Conservation (phyloP, 1,140 invertebrate genomes). For the Drosophila watanabei region DNA sequence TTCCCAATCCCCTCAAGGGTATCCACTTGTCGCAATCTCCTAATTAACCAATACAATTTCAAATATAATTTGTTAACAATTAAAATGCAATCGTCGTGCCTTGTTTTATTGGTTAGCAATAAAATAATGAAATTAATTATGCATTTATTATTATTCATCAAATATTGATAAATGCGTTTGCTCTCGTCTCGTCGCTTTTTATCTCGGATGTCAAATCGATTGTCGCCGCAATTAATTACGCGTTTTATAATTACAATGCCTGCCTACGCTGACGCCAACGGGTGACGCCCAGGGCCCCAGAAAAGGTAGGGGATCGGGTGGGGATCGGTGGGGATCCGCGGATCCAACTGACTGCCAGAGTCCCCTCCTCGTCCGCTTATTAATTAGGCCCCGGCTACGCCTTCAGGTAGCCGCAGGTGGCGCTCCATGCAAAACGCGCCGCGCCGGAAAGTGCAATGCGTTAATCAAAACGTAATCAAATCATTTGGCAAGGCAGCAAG, state of each 20-base stretch:
- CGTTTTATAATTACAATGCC: slow-evolving; percentile 78
- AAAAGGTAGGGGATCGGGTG: background rate
- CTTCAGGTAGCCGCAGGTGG: slow-evolving; percentile 83
- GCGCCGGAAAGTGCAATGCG: slow-evolving; percentile 77
- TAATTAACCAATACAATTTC: slow-evolving; percentile 10
- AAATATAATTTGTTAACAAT: slow-evolving; percentile 74
- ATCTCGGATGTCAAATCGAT: slow-evolving; percentile 84
- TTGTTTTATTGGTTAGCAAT: slow-evolving; percentile 61
- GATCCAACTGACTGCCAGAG: slow-evolving; percentile 6
- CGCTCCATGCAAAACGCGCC: slow-evolving; percentile 71
- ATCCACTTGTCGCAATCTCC: background rate
- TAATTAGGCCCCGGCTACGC: slow-evolving; percentile 81
- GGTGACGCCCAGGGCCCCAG: slow-evolving; percentile 23
- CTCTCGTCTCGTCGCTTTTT: slow-evolving; percentile 56
- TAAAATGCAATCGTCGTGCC: slow-evolving; percentile 48
- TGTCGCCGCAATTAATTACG: slow-evolving; percentile 85
- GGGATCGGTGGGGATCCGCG: slow-evolving; percentile 1
- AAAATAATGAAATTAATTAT: slow-evolving; percentile 52
- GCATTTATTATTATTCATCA: slow-evolving; percentile 51
- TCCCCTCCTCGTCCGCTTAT: slow-evolving; percentile 69
- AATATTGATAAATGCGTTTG: slow-evolving; percentile 67
- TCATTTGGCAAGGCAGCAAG: slow-evolving; percentile 72
- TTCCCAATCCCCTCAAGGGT: background rate
- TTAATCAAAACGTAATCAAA: slow-evolving; percentile 84
- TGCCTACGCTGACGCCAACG: slow-evolving; percentile 68